Evolutionary conservation across 2,113 vertebrate species (phyloP), one percentile per base, ranked within the genome.

Genomic region (Seriola rivoliana): DNA sequence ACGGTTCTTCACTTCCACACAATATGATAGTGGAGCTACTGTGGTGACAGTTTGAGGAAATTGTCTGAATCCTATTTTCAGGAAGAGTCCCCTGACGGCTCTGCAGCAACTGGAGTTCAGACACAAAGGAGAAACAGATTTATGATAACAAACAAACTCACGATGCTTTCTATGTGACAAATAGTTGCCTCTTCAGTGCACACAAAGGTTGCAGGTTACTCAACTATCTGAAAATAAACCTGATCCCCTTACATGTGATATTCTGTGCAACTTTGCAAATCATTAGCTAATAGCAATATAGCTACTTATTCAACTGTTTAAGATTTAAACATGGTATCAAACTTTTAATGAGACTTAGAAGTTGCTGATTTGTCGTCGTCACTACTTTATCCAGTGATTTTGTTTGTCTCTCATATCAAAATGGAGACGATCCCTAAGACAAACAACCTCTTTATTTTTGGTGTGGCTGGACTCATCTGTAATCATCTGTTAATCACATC

Each of bases 51-150:
- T 80, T 78, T 70, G 79, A 84, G 81, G 81, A 89, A 90, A 89
- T 75, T 75, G 77, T 77, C 81, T 79, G 73, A 84, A 88, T 88
- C 78, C 72, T 77, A 85, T 92, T 86, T 91, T 73, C 60, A 75
- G 78, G 70, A 84, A 71, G 58, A 77, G 78, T 84, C 80, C 76
- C 80, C 68, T 58, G 71, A 85, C 40, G 25, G 44, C 59, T 72
- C 73, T 9, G 42, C 52, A 78, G 76, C 80, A 50, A 77, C 64
- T 55, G 48, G 40, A 80, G 78, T 72, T 84, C 62, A 36, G 73
- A 72, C 62, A 63, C 72, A 75, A 66, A 88, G 69, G 59, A 75
- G 67, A 81, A 81, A 72, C 81, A 68, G 80, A 84, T 89, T 84
- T 64, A 87, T 60, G 81, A 36, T 38, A 57, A 67, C 78, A 85